Evolutionary conservation across 2,888 invertebrate species (phyloP).

Genomic region (Osedax frankpressi): DNA sequence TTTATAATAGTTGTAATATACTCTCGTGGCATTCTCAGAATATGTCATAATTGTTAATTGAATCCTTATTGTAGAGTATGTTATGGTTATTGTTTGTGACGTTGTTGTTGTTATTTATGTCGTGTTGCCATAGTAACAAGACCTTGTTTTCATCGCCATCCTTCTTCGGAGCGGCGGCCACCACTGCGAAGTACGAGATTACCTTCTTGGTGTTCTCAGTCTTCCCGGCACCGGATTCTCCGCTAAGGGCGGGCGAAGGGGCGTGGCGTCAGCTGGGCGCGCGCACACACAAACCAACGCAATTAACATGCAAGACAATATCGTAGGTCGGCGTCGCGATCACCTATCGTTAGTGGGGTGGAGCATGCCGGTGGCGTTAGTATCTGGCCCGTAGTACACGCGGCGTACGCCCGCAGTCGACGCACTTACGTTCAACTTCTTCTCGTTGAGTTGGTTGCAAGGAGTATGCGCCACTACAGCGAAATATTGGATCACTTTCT

Average conservation of each 20-base stretch:
- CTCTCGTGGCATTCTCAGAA: no score
- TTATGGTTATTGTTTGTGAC: no score
- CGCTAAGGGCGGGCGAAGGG: conserved; percentile 50
- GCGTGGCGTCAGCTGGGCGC: not conserved
- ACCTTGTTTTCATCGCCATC: not conserved
- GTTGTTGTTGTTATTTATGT: no score
- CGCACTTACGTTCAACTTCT: conserved; percentile 4
- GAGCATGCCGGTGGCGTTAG: not conserved
- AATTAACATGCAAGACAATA: no score
- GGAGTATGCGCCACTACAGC: conserved; percentile 34
- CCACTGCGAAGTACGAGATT: conserved; percentile 83
- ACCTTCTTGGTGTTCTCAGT: conserved; percentile 99
- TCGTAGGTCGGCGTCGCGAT: not conserved
- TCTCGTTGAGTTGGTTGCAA: not conserved
- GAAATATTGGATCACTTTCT: conserved; percentile 99
- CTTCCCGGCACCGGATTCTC: conserved; percentile 95
- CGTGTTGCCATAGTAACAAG: no score
- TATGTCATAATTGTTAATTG: no score
- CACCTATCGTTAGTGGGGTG: not conserved
- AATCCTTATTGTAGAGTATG: no score
- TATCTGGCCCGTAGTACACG: not conserved
- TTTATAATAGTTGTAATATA: no score
- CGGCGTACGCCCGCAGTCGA: not conserved
- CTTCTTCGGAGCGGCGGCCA: conserved; percentile 16
- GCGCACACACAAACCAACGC: no score